phyloP scores from a whole-genome alignment of 2,888 invertebrate genomes.

The Cancer borealis region DNA sequence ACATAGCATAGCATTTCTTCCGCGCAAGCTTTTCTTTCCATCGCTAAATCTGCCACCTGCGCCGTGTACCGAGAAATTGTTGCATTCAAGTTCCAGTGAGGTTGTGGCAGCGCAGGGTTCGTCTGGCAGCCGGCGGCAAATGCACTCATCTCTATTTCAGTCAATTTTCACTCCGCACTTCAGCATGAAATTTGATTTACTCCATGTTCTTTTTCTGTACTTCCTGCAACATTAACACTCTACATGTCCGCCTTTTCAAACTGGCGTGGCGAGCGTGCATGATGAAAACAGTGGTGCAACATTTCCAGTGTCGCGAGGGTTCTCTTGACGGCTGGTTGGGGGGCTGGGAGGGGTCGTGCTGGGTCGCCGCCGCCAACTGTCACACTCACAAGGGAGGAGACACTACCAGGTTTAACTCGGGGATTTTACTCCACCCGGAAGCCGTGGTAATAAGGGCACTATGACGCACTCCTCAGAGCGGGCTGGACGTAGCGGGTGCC shows the following conservation, averaged over 20 bases:
- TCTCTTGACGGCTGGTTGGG: background rate
- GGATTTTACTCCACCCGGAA: background rate
- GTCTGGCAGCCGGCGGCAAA: background rate
- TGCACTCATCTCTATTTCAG: background rate
- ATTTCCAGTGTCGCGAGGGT: constrained; percentile 10
- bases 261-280: constrained; percentile 5
- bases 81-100: background rate
- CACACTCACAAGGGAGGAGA: background rate
- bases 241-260: background rate
- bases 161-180: background rate
- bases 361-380: background rate
- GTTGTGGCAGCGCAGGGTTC: background rate
- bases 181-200: background rate
- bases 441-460: constrained; percentile 1
- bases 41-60: background rate
- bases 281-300: constrained; percentile 2
- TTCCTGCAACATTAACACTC: background rate
- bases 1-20: background rate
- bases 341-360: background rate
- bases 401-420: background rate
- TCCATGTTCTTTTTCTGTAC: background rate
- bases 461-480: background rate
- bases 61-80: background rate
- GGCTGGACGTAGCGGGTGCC: background rate
- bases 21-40: background rate